Evolutionary conservation across 2,797 vertebrate genomes (phyloP).

Genomic region (Arremon aurantiirostris): DNA sequence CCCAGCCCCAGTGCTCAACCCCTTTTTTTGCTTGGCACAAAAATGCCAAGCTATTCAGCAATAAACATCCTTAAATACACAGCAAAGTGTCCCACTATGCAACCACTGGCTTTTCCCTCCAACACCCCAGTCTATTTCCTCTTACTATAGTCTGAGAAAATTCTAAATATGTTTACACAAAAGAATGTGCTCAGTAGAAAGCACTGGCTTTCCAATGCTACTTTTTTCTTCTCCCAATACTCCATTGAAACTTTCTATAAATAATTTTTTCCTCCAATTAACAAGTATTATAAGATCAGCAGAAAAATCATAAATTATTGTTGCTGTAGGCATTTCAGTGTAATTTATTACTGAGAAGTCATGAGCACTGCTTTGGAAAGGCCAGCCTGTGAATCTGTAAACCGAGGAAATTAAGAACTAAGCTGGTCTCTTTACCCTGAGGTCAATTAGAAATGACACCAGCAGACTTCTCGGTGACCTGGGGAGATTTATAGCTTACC

Average conservation of each 20-base stretch:
- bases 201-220: background rate
- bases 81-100: background rate
- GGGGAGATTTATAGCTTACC: constrained; percentile 65
- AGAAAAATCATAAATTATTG: constrained; percentile 51
- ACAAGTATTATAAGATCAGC: background rate
- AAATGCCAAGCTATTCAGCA: accelerated
- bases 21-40: background rate
- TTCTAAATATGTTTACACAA: background rate
- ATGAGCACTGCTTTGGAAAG: background rate
- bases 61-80: background rate
- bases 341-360: constrained; percentile 59
- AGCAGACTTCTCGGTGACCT: constrained; percentile 57
- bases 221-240: background rate
- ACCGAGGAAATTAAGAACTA: constrained; percentile 55
- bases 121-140: background rate
- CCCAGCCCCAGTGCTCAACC: background rate
- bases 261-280: constrained; percentile 47
- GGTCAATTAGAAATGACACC: constrained; percentile 68
- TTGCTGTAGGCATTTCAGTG: constrained; percentile 19
- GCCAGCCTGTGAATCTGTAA: constrained; percentile 61
- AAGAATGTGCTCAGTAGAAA: background rate
- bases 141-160: background rate
- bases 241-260: constrained; percentile 9
- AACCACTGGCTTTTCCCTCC: background rate
- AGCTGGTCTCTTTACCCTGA: constrained; percentile 49